Evolutionary conservation across 1,140 invertebrate genomes (phyloP), one percentile per base, ranked within the genome.

Genomic region (Halyomorpha halys): DNA sequence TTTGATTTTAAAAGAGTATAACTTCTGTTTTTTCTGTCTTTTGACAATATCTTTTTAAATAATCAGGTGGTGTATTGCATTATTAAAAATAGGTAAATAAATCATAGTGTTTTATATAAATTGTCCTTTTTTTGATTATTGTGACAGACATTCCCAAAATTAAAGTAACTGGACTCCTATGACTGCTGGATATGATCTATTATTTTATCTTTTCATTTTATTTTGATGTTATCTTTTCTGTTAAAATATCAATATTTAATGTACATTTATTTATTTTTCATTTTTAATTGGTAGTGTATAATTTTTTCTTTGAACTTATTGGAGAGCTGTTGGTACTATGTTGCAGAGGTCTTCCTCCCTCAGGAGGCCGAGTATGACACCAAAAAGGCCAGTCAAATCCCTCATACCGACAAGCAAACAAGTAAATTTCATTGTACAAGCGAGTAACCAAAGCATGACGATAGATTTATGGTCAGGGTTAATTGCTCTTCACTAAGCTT

Each of bases 361-460:
- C 53, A 56, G 23, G 23, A 21, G 53, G 23, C 53, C 53, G 53
- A 56, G 53, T 56, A 56, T 23, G 23, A 56, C 53, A 56, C 53
- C 53, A 16, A 61, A 47, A 47, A 44, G 60, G 21, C 39, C 60
- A 23, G 44, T 47, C 60, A 61, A 61, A 61, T 61, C 60, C 44
- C 44, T 61, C 60, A 61, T 61, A 23, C 60, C 60, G 19, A 61
- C 60, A 19, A 61, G 18, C 21, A 61, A 61, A 61, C 60, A 61
- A 61, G 60, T 61, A 64, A 64, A 56, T 56, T 56, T 56, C 21
- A 56, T 56, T 56, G 53, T 56, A 11, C 18, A 56, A 56, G 53
- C 53, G 53, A 56, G 53, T 56, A 56, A 56, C 53, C 18, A 56
- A 56, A 56, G 53, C 53, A 56, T 56, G 53, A 56, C 53, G 23